Evolutionary conservation across 2,888 invertebrate species (phyloP).

Genomic region (Sicus ferrugineus): DNA sequence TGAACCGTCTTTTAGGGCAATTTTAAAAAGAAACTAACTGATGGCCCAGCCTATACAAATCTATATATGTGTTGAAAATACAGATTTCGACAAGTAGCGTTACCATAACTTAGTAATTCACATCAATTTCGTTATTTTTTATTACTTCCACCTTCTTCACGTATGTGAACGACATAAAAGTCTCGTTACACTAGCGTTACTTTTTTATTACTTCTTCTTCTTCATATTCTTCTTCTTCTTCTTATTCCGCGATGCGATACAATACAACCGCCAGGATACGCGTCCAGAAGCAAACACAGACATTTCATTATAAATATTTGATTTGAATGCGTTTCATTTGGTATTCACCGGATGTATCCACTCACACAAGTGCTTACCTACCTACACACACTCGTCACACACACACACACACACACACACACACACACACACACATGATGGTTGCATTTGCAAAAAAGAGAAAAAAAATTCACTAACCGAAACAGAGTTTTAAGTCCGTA

Average conservation of each 20-base stretch:
- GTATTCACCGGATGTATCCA: conserved; percentile 42
- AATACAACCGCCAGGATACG: conserved; percentile 6
- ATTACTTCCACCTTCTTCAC: neutral
- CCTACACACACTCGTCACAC: conserved; percentile 1
- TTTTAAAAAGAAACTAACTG: too few species aligned
- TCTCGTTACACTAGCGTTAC: neutral
- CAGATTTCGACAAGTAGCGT: too few species aligned
- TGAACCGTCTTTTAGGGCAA: too few species aligned
- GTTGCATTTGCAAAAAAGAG: too few species aligned
- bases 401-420: conserved; percentile 17
- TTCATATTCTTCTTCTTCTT: neutral
- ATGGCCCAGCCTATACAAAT: too few species aligned
- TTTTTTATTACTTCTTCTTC: neutral
- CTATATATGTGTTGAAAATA: too few species aligned
- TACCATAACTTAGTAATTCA: too few species aligned
- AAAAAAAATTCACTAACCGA: too few species aligned
- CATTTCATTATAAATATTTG: conserved; percentile 59
- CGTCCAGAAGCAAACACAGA: conserved; percentile 51
- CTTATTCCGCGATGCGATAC: neutral
- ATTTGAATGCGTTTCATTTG: conserved; percentile 60
- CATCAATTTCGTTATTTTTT: too few species aligned
- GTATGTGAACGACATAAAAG: neutral
- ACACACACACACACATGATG: neutral
- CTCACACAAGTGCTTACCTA: conserved; percentile 7
- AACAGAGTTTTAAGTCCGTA: too few species aligned